Evolutionary conservation across 2,888 invertebrate genomes (phyloP), one percentile per base, ranked within the genome.

Genomic region (Callyntrura sp.): DNA sequence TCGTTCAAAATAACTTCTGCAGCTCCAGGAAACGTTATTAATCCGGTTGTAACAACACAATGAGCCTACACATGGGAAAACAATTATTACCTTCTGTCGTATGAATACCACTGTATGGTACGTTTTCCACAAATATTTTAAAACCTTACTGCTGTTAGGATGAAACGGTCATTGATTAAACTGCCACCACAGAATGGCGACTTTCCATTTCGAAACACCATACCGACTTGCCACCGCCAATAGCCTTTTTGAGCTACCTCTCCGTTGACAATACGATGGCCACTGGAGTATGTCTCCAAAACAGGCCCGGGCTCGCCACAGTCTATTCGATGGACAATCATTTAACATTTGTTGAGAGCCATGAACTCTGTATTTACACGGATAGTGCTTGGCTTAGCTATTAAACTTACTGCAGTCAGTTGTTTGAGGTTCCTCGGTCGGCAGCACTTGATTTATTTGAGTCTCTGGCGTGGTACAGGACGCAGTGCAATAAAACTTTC

Each of bases 151-250:
- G 87, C 89, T 4, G 91, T 91, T 0, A 92, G 25, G 17, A 92
- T 55, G 48, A 91, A 92, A 14, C 91, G 62, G 62, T 93, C 91
- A 45, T 90, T 92, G 14, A 93, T 91, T 11, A 92, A 35, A 35
- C 78, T 45, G 1, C 89, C 92, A 11, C 92, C 92, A 76, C 93
- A 93, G 70, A 93, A 91, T 11, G 93, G 93, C 20, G 81, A 76
- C 8, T 88, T 85, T 51, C 90, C 73, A 4, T 81, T 73, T 81
- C 86, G 60, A 12, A 92, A 68, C 23, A 91, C 90, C 76, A 93
- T 62, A 0, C 90, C 91, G 25, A 88, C 79, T 82, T 93, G 93
- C 93, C 93, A 93, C 73, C 90, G 90, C 92, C 92, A 93, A 20
- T 82, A 90, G 0, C 91, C 83, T 3, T 91, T 87, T 9, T 60